Conservation (phyloP, 2,888 invertebrate genomes). For the Cartodere bifasciata region DNA sequence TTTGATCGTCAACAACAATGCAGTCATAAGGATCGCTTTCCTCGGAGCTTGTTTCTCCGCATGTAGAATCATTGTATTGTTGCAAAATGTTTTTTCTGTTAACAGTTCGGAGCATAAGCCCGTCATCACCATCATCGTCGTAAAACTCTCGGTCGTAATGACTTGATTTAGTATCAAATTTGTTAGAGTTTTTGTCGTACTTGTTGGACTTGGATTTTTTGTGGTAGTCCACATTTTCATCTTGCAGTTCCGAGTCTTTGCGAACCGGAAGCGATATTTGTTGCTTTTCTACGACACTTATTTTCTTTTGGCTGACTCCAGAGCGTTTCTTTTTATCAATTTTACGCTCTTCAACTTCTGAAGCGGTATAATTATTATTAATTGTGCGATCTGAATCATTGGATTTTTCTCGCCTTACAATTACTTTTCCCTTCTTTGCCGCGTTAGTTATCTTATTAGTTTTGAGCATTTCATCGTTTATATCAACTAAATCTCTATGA, state of each 20-base stretch:
- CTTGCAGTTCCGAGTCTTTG: conserved; percentile 14
- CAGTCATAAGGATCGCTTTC: conserved; percentile 68
- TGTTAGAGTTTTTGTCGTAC: not conserved
- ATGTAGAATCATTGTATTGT: conserved; percentile 46
- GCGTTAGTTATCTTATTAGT: conserved; percentile 22
- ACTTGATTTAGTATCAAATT: conserved; percentile 5
- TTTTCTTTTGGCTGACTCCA: conserved; percentile 22
- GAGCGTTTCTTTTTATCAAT: conserved; percentile 23
- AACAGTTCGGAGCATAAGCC: conserved; percentile 56
- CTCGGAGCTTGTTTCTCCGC: conserved; percentile 48
- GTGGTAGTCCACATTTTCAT: conserved; percentile 17
- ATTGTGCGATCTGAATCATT: conserved; percentile 34
- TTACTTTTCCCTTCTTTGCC: conserved; percentile 29
- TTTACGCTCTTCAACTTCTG: conserved; percentile 21
- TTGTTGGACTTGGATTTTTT: conserved; percentile 13
- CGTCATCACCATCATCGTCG: conserved; percentile 52
- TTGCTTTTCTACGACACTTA: conserved; percentile 14
- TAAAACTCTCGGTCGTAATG: conserved; percentile 48
- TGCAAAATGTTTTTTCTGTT: conserved; percentile 61
- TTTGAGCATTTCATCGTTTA: conserved; percentile 41
- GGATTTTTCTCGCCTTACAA: conserved; percentile 29
- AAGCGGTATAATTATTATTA: conserved; percentile 20
- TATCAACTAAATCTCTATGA: conserved; percentile 70
- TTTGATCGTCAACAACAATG: conserved; percentile 67
- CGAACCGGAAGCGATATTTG: conserved; percentile 18